A percentile compares a stretch with the other conserved stretches of the same genome.
phyloP scores from a whole-genome alignment of 2,797 vertebrate genomes.

The Sebastes alutus region DNA sequence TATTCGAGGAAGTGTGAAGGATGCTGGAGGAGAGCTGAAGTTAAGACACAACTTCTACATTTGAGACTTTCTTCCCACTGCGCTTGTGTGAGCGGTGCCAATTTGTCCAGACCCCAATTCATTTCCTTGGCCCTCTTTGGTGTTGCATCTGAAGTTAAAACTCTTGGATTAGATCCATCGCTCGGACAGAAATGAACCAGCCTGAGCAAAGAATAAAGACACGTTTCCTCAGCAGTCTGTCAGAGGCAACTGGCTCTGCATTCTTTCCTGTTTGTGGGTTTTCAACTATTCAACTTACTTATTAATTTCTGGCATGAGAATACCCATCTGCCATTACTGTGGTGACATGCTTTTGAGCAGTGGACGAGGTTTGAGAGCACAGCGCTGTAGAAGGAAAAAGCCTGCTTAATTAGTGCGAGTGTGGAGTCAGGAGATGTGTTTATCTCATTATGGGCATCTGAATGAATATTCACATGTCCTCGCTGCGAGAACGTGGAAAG shows the following conservation, averaged over 20 bases:
- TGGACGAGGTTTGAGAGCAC: slow-evolving; percentile 64
- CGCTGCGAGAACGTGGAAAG: slow-evolving; percentile 16
- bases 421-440: slow-evolving; percentile 61
- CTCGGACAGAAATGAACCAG: slow-evolving; percentile 56
- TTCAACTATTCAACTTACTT: slow-evolving; percentile 54
- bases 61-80: slow-evolving; percentile 51
- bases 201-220: slow-evolving; percentile 66
- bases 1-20: slow-evolving; percentile 33
- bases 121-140: slow-evolving; percentile 72
- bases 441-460: slow-evolving; percentile 58
- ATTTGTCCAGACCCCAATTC: slow-evolving; percentile 70
- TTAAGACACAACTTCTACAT: slow-evolving; percentile 48
- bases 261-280: slow-evolving; percentile 53
- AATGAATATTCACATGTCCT: slow-evolving; percentile 63
- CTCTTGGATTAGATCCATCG: slow-evolving; percentile 68
- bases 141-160: slow-evolving; percentile 75
- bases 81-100: slow-evolving; percentile 63
- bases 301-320: slow-evolving; percentile 64
- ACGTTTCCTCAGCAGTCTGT: slow-evolving; percentile 69
- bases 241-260: slow-evolving; percentile 58
- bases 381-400: slow-evolving; percentile 55
- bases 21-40: slow-evolving; percentile 31
- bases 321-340: slow-evolving; percentile 78
- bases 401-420: slow-evolving; percentile 77
- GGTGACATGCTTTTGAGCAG: slow-evolving; percentile 71